Conservation (phyloP, 1,140 invertebrate species). For the Cydia strobilella region DNA sequence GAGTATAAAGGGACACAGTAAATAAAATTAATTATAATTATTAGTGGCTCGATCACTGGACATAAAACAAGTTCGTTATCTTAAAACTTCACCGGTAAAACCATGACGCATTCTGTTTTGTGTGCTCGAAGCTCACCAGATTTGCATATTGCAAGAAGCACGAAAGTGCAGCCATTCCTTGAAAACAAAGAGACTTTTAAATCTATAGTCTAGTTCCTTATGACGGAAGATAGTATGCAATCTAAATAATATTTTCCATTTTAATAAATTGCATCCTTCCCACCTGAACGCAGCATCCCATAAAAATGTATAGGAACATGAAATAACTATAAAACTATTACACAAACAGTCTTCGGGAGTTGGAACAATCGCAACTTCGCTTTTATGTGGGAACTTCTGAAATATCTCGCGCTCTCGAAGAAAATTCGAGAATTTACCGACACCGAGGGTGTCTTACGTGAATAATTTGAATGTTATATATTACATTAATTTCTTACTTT, state of each 20-base stretch:
- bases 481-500: background rate
- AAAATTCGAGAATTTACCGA: constrained; percentile 34
- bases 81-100: background rate
- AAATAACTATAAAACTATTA: constrained; percentile 63
- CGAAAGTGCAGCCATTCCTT: background rate
- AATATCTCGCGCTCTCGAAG: constrained; percentile 30
- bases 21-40: background rate
- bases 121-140: background rate
- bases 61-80: constrained; percentile 5
- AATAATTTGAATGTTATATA: constrained; percentile 20
- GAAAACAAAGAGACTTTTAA: background rate
- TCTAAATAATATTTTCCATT: background rate
- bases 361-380: constrained; percentile 44
- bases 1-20: too few relatives aligned
- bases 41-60: background rate
- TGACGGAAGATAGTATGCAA: background rate
- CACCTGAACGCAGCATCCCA: constrained; percentile 31
- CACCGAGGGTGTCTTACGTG: constrained; percentile 8
- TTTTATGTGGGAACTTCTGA: constrained; percentile 48
- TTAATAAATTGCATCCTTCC: constrained; percentile 15
- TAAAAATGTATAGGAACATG: constrained; percentile 43
- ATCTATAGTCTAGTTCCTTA: constrained; percentile 1
- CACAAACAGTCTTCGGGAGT: constrained; percentile 48
- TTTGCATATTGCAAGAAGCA: background rate
- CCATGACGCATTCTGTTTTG: background rate